phyloP scores from a whole-genome alignment of 30 jellyfish, hydroid and myxozoan genomes.

The Aurelia sp. region DNA sequence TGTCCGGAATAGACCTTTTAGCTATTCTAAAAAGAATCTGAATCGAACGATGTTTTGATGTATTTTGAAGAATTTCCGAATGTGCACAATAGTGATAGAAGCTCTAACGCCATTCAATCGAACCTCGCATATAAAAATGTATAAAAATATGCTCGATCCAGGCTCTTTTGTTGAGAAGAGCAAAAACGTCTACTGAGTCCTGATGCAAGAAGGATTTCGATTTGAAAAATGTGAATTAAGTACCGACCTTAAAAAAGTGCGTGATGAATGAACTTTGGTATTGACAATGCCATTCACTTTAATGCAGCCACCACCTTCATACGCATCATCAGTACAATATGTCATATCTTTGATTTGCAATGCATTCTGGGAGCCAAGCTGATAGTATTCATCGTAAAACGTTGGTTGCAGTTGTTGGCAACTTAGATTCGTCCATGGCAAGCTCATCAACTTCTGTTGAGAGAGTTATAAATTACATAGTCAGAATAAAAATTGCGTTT shows the following conservation, averaged over 20 bases:
- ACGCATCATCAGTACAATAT: constrained; percentile 70
- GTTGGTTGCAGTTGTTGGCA: constrained; percentile 87
- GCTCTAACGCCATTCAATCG: no score
- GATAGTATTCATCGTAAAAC: constrained; percentile 54
- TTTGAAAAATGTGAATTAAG: neutral
- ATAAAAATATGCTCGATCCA: no score
- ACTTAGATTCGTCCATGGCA: constrained; percentile 93
- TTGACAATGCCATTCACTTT: constrained; percentile 40
- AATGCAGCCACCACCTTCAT: constrained; percentile 92
- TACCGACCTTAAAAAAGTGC: constrained; percentile 64
- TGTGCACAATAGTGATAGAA: no score
- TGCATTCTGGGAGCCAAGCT: constrained; percentile 73
- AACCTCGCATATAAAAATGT: no score
- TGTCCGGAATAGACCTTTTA: no score
- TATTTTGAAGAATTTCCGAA: no score
- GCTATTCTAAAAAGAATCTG: no score
- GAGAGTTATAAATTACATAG: no score
- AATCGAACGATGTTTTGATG: no score
- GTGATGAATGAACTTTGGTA: constrained; percentile 37
- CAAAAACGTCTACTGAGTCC: neutral
- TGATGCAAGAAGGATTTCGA: neutral
- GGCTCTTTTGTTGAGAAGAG: no score
- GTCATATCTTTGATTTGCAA: constrained; percentile 36
- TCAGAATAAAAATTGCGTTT: no score
- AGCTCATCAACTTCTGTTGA: constrained; percentile 27